These are phyloP conservation scores for Eira barbara DNA, from an alignment of 2,113 vertebrate species.

Conservation along the genomic window DNA sequence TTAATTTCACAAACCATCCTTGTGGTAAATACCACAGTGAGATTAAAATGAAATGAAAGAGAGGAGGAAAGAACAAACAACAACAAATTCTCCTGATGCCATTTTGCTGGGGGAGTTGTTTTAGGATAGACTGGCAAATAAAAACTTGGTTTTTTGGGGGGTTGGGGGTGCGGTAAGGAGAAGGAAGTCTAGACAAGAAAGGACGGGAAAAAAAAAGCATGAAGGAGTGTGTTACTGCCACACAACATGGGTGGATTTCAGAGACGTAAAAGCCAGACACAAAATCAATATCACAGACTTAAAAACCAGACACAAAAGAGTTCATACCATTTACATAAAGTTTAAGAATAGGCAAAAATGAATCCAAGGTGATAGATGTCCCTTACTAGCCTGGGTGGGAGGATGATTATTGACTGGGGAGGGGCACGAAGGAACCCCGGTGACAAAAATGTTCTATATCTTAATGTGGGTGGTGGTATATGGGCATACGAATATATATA, in stretches of 20 bases:
- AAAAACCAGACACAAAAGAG: constrained; percentile 4
- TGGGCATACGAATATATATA: background rate
- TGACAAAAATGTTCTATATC: background rate
- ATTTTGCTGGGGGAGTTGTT: background rate
- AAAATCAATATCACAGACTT: background rate
- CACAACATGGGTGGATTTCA: background rate
- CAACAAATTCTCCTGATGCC: background rate
- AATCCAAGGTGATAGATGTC: background rate
- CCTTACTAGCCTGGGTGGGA: background rate
- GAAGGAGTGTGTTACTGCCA: background rate
- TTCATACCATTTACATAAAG: background rate
- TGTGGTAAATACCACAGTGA: background rate
- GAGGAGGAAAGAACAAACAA: background rate
- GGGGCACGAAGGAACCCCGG: background rate
- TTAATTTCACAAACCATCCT: background rate
- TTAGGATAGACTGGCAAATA: background rate
- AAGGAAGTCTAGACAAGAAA: constrained; percentile 14
- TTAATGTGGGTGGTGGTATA: background rate
- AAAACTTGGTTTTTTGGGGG: background rate
- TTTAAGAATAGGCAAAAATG: constrained; percentile 11
- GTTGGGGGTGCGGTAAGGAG: background rate
- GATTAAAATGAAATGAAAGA: background rate
- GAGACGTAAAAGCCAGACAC: background rate
- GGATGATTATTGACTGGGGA: background rate
- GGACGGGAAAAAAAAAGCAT: background rate